Base-by-base conservation (phyloP, 2,797 vertebrate genomes). In the Schizothorax lantsangensis region DNA sequence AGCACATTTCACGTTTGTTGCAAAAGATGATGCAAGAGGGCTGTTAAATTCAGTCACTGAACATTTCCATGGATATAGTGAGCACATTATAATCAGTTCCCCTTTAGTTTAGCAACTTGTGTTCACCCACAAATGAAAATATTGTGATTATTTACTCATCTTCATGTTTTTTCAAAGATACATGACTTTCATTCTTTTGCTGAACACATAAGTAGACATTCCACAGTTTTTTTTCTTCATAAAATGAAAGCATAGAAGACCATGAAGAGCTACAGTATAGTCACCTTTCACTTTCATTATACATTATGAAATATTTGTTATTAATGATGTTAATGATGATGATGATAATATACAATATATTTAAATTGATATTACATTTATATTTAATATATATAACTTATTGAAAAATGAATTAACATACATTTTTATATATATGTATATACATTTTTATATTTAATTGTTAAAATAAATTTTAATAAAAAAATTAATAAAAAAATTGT, bases 21-120 rank as follows among this genome's bases (percentile, higher is more conserved):
- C 66, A 38, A 40, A 49, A 72, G 81, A 83, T 83, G 81, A 83
- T 83, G 81, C 81, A 83, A 83, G 52, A 83, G 10, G 3, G 3
- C 38, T 73, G 52, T 62, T 62, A 62, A 43, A 83, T 74, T 59
- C 81, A 74, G 52, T 83, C 36, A 45, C 69, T 15, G n/a, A 57
- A 83, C n/a, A 59, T 62, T 62, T 83, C 52, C 81, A 62, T 33
- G 69, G 69, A 43, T 43, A 73, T 40, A 33, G 38, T 45, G n/a
- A 30, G n/a, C 52, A 59, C 38, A 23, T 47, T 83, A 73, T 59
- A 72, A 54, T 40, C 47, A 14, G 81, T 54, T 72, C 33, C 9
- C 40, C 49, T 71, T 57, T 43, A 71, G 33, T 40, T 40, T 52
- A 83, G 81, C 68, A 83, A 52, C 62, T 38, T 64, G 12, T 45